Evolutionary conservation across 1,140 invertebrate genomes (phyloP).

Genomic region (Drosophila kurseongensis): DNA sequence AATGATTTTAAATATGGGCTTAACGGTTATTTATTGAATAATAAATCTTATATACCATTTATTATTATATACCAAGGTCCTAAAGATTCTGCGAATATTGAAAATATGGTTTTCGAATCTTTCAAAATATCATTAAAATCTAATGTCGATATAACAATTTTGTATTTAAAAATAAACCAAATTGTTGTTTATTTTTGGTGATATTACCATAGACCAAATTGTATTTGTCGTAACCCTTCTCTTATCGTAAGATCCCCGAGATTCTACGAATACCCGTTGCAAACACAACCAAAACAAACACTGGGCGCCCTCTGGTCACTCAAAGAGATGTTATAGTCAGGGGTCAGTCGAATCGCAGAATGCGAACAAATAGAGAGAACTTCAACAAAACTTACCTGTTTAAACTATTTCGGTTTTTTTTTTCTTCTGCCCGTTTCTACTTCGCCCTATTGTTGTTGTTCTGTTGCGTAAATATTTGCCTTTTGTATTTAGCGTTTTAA

Average conservation of each 20-base stretch:
- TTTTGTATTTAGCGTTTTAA: constrained; percentile 40
- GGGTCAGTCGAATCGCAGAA: constrained; percentile 8
- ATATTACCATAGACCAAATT: neutral
- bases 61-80: no score
- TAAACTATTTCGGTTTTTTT: constrained; percentile 6
- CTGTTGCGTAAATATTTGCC: constrained; percentile 35
- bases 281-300: constrained; percentile 5
- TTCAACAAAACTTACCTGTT: constrained; percentile 25
- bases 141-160: no score
- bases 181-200: no score
- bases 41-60: no score
- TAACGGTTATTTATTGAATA: neutral
- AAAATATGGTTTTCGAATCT: no score
- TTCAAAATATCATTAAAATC: no score
- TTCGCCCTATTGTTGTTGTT: neutral
- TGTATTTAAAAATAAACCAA: no score
- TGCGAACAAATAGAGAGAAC: constrained; percentile 7
- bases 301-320: neutral
- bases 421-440: neutral
- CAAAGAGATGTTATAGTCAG: constrained; percentile 2
- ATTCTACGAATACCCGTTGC: neutral
- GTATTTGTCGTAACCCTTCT: neutral
- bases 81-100: no score
- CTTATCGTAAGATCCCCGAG: neutral
- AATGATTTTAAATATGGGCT: neutral